A percentile compares a stretch with the other conserved stretches of the same genome.
Conservation (phyloP, 2,113 vertebrate species). For the Ardeotis arabs region DNA sequence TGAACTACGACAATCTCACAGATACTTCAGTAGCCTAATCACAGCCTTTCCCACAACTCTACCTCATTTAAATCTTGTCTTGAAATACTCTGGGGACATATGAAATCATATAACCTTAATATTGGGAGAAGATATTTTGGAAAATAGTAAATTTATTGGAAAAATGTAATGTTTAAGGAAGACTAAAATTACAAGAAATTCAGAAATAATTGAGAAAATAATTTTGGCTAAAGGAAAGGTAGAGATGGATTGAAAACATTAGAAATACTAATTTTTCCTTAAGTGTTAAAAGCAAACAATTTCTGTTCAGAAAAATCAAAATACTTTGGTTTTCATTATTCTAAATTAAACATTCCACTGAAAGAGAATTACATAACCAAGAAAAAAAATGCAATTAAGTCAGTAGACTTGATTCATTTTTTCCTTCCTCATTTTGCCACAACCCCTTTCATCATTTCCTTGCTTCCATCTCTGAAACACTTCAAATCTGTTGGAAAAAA, state of each 20-base stretch:
- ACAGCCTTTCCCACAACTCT: neutral
- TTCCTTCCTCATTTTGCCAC: neutral
- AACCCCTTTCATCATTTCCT: neutral
- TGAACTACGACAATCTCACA: neutral
- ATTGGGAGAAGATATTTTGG: neutral
- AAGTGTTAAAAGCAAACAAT: neutral
- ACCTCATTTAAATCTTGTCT: neutral
- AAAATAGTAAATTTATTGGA: neutral
- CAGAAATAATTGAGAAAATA: neutral
- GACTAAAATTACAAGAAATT: neutral
- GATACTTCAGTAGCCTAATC: neutral
- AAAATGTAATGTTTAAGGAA: neutral
- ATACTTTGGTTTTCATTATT: neutral
- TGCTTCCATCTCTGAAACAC: neutral
- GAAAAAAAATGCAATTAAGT: neutral
- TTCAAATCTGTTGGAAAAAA: neutral
- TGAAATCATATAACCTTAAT: neutral
- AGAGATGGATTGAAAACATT: neutral
- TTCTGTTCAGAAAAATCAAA: neutral
- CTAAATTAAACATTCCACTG: neutral
- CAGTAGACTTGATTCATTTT: neutral
- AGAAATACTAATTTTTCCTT: neutral
- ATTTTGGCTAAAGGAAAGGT: neutral
- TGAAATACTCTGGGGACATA: neutral
- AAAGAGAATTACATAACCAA: neutral